Evolutionary conservation across 92 coral and sea anemone genomes (phyloP), one percentile per base, ranked within the genome.

Genomic region (Porites cylindrica): DNA sequence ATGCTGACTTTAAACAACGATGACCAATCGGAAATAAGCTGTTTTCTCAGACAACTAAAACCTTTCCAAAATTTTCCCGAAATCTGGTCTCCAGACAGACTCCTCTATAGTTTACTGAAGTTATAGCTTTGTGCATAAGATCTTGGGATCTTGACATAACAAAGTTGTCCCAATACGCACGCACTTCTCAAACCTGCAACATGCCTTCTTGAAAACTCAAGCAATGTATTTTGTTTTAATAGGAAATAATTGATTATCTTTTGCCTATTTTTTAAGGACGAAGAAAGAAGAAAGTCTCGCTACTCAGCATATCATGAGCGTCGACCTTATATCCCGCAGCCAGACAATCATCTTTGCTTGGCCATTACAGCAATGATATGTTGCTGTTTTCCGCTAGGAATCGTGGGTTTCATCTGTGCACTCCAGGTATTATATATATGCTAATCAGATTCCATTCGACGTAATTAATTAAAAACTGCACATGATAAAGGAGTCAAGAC

Each of bases 261-360:
- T 43, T 24, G 20, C 3, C n/a, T 77, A 12, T 61, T 74, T 11
- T 20, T n/a, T 63, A 13, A 83, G 87, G 87, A 83, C 63, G 80
- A 74, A 5, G 72, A 53, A 4, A 73, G 81, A 83, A 73, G 73
- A 64, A 50, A 73, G 29, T 73, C 81, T 4, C 72, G 64, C 17
- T 74, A 74, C 54, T 62, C 80, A 16, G 23, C 79, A 58, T 73
- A 63, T 23, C 13, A 83, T n/a, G 80, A 51, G 21, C 64, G 26
- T 7, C 79, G 62, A 6, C 64, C 8, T n/a, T 73, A 72, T 32
- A 82, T 92, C 52, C 92, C 92, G 0, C 78, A 88, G 58, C 95
- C 95, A 70, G 95, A 92, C 51, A 92, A 92, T 47, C 95, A 92
- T 79, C 29, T 89, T 19, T 47, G 91, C 24, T 64, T 92, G 75